phyloP scores from a whole-genome alignment of 1,140 invertebrate species.

The Heliconius eleuchia region DNA sequence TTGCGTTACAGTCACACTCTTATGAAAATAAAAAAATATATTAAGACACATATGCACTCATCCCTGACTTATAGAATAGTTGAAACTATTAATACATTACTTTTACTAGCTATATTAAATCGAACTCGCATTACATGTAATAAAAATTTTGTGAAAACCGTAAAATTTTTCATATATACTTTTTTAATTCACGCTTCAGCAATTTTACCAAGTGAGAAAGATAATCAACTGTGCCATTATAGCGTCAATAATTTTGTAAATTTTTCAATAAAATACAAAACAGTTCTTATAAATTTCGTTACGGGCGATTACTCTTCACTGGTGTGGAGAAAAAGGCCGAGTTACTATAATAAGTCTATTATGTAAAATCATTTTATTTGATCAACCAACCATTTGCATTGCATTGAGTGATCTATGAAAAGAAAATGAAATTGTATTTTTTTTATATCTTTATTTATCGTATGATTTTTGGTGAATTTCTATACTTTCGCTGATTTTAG shows the following conservation, averaged over 20 bases:
- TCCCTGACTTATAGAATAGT: too few relatives aligned
- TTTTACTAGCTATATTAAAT: too few relatives aligned
- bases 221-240: neutral
- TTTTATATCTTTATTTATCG: neutral
- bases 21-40: too few relatives aligned
- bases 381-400: neutral
- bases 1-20: too few relatives aligned
- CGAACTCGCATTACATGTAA: too few relatives aligned
- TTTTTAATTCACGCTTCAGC: too few relatives aligned
- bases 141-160: too few relatives aligned
- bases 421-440: neutral
- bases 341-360: neutral
- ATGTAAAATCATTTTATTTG: neutral
- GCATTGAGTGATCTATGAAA: neutral
- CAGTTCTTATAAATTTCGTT: neutral
- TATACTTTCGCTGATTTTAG: neutral
- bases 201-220: too few relatives aligned
- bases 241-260: neutral
- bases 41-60: too few relatives aligned
- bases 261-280: neutral
- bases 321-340: slow-evolving; percentile 7
- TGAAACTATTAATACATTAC: too few relatives aligned
- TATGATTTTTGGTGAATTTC: neutral
- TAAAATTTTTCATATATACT: too few relatives aligned
- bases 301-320: neutral